Percentiles rank a stretch among this genome's conserved stretches.
These are phyloP conservation scores for Meloidogyne floridensis DNA, from an alignment of 1,140 invertebrate genomes.

Conservation along the genomic window DNA sequence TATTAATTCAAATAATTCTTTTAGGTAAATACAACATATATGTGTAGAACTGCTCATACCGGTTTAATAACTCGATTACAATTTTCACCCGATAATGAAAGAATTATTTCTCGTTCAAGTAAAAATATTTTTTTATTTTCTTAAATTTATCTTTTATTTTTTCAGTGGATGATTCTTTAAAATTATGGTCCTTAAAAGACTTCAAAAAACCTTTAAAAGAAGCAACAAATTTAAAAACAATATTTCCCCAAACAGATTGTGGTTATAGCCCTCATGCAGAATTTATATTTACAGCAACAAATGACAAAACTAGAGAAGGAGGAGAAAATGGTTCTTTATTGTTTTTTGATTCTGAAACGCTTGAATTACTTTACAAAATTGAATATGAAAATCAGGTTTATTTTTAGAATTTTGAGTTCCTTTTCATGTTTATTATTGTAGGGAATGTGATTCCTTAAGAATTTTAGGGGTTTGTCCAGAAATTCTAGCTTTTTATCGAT, in stretches of 20 bases:
- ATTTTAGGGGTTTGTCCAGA: no score
- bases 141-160: conserved; percentile 4
- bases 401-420: neutral
- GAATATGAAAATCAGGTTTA: conserved; percentile 75
- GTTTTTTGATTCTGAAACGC: conserved; percentile 81
- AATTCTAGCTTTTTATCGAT: no score
- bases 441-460: no score
- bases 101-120: conserved; percentile 80
- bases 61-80: conserved; percentile 81
- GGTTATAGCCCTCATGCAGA: conserved; percentile 90
- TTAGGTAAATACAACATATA: conserved; percentile 76
- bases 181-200: conserved; percentile 87
- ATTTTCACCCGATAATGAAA: conserved; percentile 84
- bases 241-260: conserved; percentile 84
- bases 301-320: conserved; percentile 72
- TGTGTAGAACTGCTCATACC: conserved; percentile 80
- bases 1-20: neutral
- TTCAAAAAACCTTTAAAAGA: conserved; percentile 79
- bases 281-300: conserved; percentile 84
- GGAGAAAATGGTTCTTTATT: conserved; percentile 76
- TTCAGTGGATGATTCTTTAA: conserved; percentile 82
- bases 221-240: conserved; percentile 77
- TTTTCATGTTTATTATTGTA: no score
- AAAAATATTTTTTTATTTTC: neutral
- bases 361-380: conserved; percentile 74